A percentile compares a stretch with the other conserved stretches of the same genome.
Conservation (phyloP, 2,888 invertebrate species). For the Cepaea hortensis region DNA sequence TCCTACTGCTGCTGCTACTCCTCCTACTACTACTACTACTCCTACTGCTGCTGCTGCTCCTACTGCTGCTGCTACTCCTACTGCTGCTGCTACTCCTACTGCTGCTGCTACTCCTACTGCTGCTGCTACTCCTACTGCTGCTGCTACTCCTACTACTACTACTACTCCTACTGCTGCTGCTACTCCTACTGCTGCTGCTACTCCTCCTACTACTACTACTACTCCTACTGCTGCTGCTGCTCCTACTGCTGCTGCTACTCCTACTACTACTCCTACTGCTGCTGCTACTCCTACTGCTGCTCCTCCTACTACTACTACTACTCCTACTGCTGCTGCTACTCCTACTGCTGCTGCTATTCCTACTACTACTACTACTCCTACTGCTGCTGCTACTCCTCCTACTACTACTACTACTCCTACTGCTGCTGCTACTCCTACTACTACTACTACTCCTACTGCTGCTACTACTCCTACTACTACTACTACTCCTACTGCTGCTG, state of each 20-base stretch:
- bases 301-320: neutral
- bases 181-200: too few relatives aligned
- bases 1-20: slow-evolving; percentile 11
- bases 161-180: slow-evolving; percentile 10
- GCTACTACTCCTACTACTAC: too few relatives aligned
- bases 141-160: slow-evolving; percentile 18
- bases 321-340: too few relatives aligned
- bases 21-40: slow-evolving; percentile 41
- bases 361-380: slow-evolving; percentile 34
- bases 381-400: slow-evolving; percentile 11
- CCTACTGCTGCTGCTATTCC: neutral
- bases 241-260: neutral
- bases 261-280: slow-evolving; percentile 36
- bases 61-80: too few relatives aligned
- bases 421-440: too few relatives aligned
- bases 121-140: slow-evolving; percentile 16
- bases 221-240: slow-evolving; percentile 1
- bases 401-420: slow-evolving; percentile 23
- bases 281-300: slow-evolving; percentile 1
- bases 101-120: slow-evolving; percentile 35
- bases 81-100: neutral
- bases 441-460: too few relatives aligned
- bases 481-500: neutral
- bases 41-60: neutral
- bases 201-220: neutral